Evolutionary conservation across 2,113 vertebrate species (phyloP).

Genomic region (Himantopus leucocephalus): DNA sequence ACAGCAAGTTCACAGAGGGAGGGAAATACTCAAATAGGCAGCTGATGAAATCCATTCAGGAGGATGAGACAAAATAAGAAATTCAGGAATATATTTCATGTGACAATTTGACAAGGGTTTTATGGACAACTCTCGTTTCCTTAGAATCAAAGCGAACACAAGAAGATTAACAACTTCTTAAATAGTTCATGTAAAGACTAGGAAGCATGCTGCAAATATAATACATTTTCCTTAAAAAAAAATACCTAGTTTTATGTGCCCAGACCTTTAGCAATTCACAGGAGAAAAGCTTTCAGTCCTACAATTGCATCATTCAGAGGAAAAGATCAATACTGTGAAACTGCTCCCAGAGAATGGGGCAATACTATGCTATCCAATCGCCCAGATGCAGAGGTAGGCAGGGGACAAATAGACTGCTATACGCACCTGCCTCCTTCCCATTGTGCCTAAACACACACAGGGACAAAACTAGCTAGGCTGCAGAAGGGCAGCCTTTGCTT

Average conservation of each 20-base stretch:
- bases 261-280: not conserved
- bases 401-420: not conserved
- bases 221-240: accelerated
- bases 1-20: not conserved
- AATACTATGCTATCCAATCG: not conserved
- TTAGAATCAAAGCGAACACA: not conserved
- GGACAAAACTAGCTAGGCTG: not conserved
- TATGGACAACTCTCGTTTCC: not conserved
- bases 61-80: not conserved
- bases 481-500: not conserved
- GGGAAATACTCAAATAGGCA: not conserved
- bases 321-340: not conserved
- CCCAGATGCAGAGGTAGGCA: not conserved
- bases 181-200: not conserved
- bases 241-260: not conserved
- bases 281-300: not conserved
- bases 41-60: not conserved
- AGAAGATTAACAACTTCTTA: not conserved
- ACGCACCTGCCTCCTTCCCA: not conserved
- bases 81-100: not conserved
- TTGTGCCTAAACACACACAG: not conserved
- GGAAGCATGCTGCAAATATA: not conserved
- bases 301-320: not conserved
- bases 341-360: not conserved
- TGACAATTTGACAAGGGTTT: not conserved